Percentiles rank a stretch among this genome's conserved stretches.
These are phyloP conservation scores for Drosophila mettleri DNA, from an alignment of 2,888 invertebrate species.

Conservation along the genomic window DNA sequence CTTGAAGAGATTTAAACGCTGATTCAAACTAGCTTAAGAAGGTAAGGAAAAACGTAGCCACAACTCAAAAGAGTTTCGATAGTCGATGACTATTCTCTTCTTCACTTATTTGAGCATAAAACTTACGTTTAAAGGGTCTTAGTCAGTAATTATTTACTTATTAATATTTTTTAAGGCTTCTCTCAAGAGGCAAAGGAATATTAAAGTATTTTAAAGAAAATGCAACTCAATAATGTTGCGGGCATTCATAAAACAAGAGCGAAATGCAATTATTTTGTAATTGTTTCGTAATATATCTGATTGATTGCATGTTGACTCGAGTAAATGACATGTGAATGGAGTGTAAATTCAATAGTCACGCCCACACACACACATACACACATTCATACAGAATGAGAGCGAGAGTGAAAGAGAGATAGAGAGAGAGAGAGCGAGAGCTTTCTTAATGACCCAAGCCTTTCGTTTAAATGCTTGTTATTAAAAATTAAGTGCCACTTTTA, in stretches of 20 bases:
- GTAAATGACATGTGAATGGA: constrained; percentile 49
- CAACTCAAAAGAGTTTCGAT: no score
- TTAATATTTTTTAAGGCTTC: no score
- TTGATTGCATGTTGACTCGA: constrained; percentile 63
- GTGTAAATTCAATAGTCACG: constrained; percentile 40
- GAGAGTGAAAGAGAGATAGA: not conserved
- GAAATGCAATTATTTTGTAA: constrained; percentile 36
- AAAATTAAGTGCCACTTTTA: constrained; percentile 65
- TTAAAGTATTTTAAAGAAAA: not conserved
- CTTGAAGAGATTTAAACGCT: no score
- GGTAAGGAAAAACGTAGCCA: no score
- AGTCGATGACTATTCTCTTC: no score
- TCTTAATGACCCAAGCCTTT: constrained; percentile 47
- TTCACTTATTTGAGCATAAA: no score
- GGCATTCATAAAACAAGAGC: constrained; percentile 1
- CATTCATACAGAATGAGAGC: not conserved
- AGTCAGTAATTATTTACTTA: no score
- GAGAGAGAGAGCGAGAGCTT: not conserved
- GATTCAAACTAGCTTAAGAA: no score
- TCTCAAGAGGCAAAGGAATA: not conserved
- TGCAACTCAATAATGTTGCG: not conserved
- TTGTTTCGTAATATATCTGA: constrained; percentile 40
- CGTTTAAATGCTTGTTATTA: constrained; percentile 72
- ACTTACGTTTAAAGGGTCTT: no score
- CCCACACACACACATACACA: not conserved